Percentiles rank a stretch among this genome's conserved stretches.
These are phyloP conservation scores for Siderastrea siderea DNA, from an alignment of 92 coral and sea anemone genomes.

Conservation along the genomic window DNA sequence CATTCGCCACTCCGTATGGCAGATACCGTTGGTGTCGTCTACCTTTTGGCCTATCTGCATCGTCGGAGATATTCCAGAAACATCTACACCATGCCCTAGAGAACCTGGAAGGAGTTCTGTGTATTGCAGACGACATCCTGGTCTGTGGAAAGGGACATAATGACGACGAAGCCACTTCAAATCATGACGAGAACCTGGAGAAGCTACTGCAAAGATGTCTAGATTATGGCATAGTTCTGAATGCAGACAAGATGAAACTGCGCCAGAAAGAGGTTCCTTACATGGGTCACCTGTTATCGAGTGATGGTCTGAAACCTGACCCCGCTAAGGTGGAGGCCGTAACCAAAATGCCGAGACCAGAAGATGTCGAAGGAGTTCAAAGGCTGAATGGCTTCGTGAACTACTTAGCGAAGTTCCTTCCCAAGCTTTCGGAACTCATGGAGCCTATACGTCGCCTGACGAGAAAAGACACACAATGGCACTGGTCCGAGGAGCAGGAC, in stretches of 20 bases:
- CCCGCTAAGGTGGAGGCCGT: conserved; percentile 45
- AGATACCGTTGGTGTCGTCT: conserved; percentile 58
- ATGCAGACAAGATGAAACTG: conserved; percentile 59
- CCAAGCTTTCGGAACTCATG: conserved; percentile 46
- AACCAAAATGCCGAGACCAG: conserved; percentile 57
- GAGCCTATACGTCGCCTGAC: conserved; percentile 55
- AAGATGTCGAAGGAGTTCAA: conserved; percentile 53
- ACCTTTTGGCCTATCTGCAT: conserved; percentile 62
- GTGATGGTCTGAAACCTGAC: conserved; percentile 47
- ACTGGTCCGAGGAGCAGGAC: conserved; percentile 49
- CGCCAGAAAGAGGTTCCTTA: conserved; percentile 34
- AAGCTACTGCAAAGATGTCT: conserved; percentile 47
- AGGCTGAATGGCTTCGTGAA: conserved; percentile 26
- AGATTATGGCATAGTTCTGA: conserved; percentile 54
- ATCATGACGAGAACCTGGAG: conserved; percentile 43
- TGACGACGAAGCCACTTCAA: conserved; percentile 27
- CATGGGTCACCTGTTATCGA: conserved; percentile 62
- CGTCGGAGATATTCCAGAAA: conserved; percentile 64
- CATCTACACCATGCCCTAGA: conserved; percentile 65
- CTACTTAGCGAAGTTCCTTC: conserved; percentile 53
- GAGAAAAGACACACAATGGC: conserved; percentile 46
- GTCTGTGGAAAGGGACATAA: conserved; percentile 49
- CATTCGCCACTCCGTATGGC: conserved; percentile 50
- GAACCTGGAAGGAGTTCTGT: conserved; percentile 52
- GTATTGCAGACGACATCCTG: conserved; percentile 63